Evolutionary conservation across 1,140 invertebrate species (phyloP).

Genomic region (Trigoniulus corallinus): DNA sequence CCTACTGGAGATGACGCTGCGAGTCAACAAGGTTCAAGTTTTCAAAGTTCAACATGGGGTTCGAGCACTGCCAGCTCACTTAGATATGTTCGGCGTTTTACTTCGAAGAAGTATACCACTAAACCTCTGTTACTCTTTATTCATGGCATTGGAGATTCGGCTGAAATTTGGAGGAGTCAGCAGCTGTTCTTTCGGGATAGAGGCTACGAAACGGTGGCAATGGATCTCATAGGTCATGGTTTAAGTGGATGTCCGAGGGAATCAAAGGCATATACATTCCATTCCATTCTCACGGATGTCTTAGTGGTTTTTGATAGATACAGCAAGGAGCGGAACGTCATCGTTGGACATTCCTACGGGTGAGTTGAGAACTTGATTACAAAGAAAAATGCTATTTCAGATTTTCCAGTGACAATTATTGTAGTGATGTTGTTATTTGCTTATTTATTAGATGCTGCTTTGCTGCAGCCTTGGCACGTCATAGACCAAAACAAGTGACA

Average conservation of each 20-base stretch:
- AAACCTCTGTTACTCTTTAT: conserved; percentile 47
- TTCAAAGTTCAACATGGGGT: conserved; percentile 3
- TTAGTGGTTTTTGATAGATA: conserved; percentile 42
- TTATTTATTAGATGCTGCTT: conserved; percentile 41
- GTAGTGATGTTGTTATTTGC: background rate
- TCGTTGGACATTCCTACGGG: conserved; percentile 47
- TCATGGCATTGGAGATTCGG: conserved; percentile 52
- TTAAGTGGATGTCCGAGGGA: conserved; percentile 43
- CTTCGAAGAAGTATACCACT: background rate
- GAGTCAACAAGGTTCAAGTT: background rate
- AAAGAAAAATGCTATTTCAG: too few species aligned
- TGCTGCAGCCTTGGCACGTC: conserved; percentile 42
- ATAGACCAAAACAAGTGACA: conserved; percentile 38
- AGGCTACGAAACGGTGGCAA: conserved; percentile 48
- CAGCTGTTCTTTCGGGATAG: conserved; percentile 39
- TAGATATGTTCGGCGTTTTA: background rate
- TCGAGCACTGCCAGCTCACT: background rate
- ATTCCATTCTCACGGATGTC: conserved; percentile 40
- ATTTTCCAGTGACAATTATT: background rate
- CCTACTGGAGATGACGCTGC: background rate
- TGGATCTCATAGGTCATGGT: conserved; percentile 54
- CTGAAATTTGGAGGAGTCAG: conserved; percentile 46
- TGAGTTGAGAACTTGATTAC: too few species aligned
- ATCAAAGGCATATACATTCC: conserved; percentile 41
- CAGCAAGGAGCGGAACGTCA: conserved; percentile 25